Conservation (phyloP, 2,113 vertebrate genomes). For the Ictalurus furcatus region DNA sequence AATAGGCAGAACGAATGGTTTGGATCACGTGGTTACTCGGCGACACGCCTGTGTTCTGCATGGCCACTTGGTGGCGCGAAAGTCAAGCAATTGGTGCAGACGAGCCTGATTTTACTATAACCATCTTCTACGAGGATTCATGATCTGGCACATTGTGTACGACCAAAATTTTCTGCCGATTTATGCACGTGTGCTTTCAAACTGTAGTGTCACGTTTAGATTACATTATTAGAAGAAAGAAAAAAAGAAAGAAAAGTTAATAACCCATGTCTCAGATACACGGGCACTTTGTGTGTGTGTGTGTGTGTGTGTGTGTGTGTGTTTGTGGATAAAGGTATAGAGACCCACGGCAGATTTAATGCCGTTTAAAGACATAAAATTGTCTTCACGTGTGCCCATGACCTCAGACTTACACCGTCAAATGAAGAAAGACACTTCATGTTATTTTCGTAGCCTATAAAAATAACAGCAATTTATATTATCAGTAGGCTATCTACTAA, state of each 20-base stretch:
- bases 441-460: background rate
- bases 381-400: background rate
- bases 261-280: background rate
- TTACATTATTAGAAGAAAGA: background rate
- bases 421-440: background rate
- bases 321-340: background rate
- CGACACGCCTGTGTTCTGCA: background rate
- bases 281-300: background rate
- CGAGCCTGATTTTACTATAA: background rate
- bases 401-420: background rate
- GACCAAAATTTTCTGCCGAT: background rate
- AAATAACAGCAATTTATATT: background rate
- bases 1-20: no score
- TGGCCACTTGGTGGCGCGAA: conserved; percentile 39
- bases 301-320: no score
- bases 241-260: background rate
- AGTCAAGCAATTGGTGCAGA: background rate
- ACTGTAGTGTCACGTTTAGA: background rate
- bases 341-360: background rate
- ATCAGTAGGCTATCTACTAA: background rate
- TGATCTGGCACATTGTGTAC: background rate
- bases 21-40: background rate
- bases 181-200: background rate
- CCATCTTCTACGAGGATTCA: background rate
- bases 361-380: background rate